These are phyloP conservation scores for Erebia epiphron DNA, from an alignment of 2,888 invertebrate genomes.

Conservation along the genomic window DNA sequence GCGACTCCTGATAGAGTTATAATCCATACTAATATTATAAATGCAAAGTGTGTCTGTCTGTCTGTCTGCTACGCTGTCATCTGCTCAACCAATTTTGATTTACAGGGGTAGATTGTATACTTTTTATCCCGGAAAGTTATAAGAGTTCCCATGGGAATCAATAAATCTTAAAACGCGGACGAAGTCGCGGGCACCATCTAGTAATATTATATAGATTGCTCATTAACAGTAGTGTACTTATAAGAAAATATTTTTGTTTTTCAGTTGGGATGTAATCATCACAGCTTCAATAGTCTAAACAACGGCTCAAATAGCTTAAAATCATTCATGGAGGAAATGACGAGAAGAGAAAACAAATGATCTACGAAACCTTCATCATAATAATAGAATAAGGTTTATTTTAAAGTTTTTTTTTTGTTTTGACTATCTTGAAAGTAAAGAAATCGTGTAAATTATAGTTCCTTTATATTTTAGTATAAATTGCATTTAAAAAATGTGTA, in stretches of 20 bases:
- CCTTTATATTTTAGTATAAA: background rate
- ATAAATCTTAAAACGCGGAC: too few species aligned
- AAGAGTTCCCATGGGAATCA: too few species aligned
- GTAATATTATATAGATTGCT: too few species aligned
- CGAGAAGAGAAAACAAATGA: conserved; percentile 44
- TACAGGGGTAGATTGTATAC: too few species aligned
- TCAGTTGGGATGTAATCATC: conserved; percentile 64
- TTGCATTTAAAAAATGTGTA: background rate
- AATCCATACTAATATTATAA: too few species aligned
- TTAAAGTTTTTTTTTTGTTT: background rate
- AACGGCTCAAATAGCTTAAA: conserved; percentile 57
- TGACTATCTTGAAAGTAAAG: background rate
- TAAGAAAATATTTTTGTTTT: conserved; percentile 15
- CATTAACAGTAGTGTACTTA: background rate
- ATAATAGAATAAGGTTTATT: background rate
- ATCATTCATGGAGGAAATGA: conserved; percentile 65
- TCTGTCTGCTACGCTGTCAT: too few species aligned
- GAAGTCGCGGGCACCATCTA: too few species aligned
- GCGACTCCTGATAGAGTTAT: too few species aligned
- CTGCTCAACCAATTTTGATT: too few species aligned
- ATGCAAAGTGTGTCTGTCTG: too few species aligned
- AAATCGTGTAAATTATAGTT: background rate
- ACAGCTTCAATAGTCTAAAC: conserved; percentile 59
- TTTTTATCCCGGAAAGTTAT: too few species aligned
- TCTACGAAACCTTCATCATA: background rate